Base-by-base conservation (phyloP, 2,797 vertebrate genomes). In the Coranthus polyacanthus region DNA sequence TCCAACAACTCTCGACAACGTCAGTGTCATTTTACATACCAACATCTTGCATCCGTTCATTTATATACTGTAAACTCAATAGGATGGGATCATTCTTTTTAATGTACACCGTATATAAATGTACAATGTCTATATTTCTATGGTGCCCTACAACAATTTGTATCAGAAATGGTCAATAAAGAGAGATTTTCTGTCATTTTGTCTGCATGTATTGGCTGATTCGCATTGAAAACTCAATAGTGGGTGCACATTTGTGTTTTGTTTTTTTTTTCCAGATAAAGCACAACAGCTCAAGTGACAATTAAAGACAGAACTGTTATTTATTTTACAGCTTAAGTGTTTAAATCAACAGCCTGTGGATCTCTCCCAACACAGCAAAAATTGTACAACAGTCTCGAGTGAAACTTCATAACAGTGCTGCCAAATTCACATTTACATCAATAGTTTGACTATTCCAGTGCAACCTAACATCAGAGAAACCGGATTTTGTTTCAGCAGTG, bases 121-220 rank as follows among this genome's bases (percentile, higher is more conserved):
- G 91, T 93, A 92, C 92, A 93, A 93, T 90, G 91, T 92, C 91
- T 92, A 91, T 91, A 92, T 93, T 94, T 93, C 89, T 93, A 94
- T 93, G 92, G 90, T 93, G 92, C 92, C 91, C 92, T 90, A 92
- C 91, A 88, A 91, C 87, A 84, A 92, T 94, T 94, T 94, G 91
- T 94, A 94, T 93, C 86, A 86, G 87, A 91, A 92, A 92, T 90
- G 90, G 89, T 92, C 87, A 94, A 94, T 94, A 94, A 94, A 94
- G 77, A 91, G 75, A 88, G 75, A 92, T 91, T 91, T 93, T 89
- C 84, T 92, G 84, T 92, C 84, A 88, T 32, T 66, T 64, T 58
- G 38, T 37, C 18, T 63, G 39, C 6, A 21, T 45, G 6, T n/a
- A 2, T 43, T 6, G 2, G 8, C 1, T 12, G 11, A 12, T n/a